Conservation (phyloP, 2,113 vertebrate species). For the Chaetodon auriga region DNA sequence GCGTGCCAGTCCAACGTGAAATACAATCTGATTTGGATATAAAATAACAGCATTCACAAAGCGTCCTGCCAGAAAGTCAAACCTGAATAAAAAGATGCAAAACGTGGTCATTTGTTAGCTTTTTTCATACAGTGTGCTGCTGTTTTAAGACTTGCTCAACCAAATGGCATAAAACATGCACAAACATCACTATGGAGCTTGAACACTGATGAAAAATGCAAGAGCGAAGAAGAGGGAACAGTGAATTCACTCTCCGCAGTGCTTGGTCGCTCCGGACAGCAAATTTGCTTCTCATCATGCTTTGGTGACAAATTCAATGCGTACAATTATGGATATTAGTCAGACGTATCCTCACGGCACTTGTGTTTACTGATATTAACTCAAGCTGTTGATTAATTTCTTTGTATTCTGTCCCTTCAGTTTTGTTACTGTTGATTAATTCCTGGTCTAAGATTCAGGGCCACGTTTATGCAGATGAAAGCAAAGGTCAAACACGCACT, state of each 20-base stretch:
- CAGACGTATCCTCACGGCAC: not conserved
- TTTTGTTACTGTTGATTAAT: not conserved
- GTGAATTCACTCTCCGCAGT: slow-evolving; percentile 26
- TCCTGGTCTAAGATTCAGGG: not conserved
- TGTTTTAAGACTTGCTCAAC: slow-evolving; percentile 19
- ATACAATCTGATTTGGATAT: not conserved
- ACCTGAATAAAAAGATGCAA: not conserved
- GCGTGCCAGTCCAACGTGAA: not conserved
- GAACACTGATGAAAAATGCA: slow-evolving; percentile 54
- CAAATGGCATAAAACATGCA: slow-evolving; percentile 23
- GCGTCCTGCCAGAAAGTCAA: not conserved
- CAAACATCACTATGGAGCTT: slow-evolving; percentile 16
- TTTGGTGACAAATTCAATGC: not conserved
- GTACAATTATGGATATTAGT: not conserved
- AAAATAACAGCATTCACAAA: not conserved
- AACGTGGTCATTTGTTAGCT: slow-evolving; percentile 5
- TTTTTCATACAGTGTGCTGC: not conserved
- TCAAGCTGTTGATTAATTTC: not conserved
- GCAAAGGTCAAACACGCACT: not conserved
- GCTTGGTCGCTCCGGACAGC: slow-evolving; percentile 5
- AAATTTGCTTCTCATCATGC: slow-evolving; percentile 10
- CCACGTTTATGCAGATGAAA: not conserved
- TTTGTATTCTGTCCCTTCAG: not conserved
- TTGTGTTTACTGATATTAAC: not conserved
- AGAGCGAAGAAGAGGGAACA: slow-evolving; percentile 14